Evolutionary conservation across 2,888 invertebrate genomes (phyloP).

Genomic region (Eugnorisma glareosa): DNA sequence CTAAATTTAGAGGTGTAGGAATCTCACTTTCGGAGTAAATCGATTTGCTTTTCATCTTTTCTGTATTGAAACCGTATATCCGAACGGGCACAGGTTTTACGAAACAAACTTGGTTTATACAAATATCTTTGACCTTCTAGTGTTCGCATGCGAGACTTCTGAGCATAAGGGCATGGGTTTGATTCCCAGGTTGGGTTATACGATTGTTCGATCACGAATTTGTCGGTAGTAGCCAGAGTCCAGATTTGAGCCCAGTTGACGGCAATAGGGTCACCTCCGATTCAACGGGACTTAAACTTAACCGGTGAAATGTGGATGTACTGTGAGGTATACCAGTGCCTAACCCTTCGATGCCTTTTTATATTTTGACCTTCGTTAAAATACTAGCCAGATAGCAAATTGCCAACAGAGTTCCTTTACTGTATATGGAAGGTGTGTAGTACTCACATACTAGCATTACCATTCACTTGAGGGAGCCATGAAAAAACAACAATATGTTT

Average conservation of each 20-base stretch:
- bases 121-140: neutral
- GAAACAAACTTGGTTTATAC: neutral
- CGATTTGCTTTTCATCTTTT: neutral
- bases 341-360: neutral
- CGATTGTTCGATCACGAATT: neutral
- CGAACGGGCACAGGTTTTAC: neutral
- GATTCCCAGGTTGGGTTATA: neutral
- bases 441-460: neutral
- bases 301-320: neutral
- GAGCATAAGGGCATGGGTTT: neutral
- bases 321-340: neutral
- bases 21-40: neutral
- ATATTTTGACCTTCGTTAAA: neutral
- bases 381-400: neutral
- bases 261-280: neutral
- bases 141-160: neutral
- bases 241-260: neutral
- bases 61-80: neutral
- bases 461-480: neutral
- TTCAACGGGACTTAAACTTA: neutral
- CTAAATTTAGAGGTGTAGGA: neutral
- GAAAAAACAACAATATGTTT: neutral
- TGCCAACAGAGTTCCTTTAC: neutral
- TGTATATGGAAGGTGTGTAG: neutral
- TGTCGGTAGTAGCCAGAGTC: neutral